Evolutionary conservation across 2,888 invertebrate species (phyloP), one percentile per base, ranked within the genome.

Genomic region (Coenonympha arcania): DNA sequence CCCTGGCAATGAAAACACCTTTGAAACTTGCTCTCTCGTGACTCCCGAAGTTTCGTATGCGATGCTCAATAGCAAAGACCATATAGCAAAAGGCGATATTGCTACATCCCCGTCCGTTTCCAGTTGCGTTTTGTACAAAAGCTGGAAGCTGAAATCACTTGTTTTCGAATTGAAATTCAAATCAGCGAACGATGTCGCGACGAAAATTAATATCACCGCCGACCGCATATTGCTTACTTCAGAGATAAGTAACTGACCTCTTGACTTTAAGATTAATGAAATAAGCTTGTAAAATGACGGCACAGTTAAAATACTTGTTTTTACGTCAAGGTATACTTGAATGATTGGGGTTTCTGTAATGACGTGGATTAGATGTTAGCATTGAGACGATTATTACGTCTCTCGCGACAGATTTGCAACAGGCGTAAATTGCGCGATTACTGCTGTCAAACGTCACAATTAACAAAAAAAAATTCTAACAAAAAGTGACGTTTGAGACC

Each of bases 21-120:
- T 40, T 6, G 33, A 44, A 13, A 52, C 16, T 31, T 48, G 15
- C 75, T 80, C 30, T 22, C 31, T 6, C 4, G 48, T 44, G 36
- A 71, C 66, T 2, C 73, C 80, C 0, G 72, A 64, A 1, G 83
- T 76, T n/a, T 84, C 84, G 19, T 82, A 56, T 0, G 84, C 76
- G 1, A 84, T 67, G 4, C 79, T 80, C 0, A 80, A 78, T 76
- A 87, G 72, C 6, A 87, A 59, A 5, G 76, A 78, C 87, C 86
- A 87, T 58, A 87, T 77, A 57, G 83, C 81, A 49, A 82, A 83
- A 0, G 87, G 86, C 1, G 84, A 81, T 48, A 86, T 73, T 50
- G 79, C 83, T 0, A 83, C 73, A 60, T 83, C 81, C 0, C 78
- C 76, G 1, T 68, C 65, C 0, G 73, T 74, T 52, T 79, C 71